Evolutionary conservation across 2,113 vertebrate genomes (phyloP).

Genomic region (Tursiops truncatus): DNA sequence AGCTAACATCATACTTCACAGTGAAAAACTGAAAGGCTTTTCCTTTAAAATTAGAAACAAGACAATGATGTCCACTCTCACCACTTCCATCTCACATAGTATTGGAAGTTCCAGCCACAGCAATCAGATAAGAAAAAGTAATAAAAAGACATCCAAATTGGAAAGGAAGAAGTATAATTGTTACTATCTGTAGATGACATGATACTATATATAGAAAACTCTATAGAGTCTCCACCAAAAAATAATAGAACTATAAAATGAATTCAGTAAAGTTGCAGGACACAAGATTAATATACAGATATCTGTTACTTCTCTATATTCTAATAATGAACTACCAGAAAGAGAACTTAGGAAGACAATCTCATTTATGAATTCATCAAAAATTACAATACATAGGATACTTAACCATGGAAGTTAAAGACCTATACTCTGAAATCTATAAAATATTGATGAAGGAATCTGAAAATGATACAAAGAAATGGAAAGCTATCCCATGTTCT

Average conservation of each 20-base stretch:
- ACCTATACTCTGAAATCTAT: too few species aligned
- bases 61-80: neutral
- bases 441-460: too few species aligned
- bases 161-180: neutral
- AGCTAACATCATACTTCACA: neutral
- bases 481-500: too few species aligned
- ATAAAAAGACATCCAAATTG: neutral
- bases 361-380: neutral
- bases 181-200: neutral
- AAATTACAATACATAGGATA: neutral
- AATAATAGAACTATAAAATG: neutral
- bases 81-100: neutral
- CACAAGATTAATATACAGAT: neutral
- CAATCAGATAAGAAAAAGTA: neutral
- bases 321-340: neutral
- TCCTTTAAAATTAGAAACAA: neutral
- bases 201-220: neutral
- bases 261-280: neutral
- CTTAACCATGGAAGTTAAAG: neutral
- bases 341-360: neutral
- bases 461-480: too few species aligned
- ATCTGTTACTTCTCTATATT: neutral
- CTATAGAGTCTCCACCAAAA: neutral
- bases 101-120: neutral
- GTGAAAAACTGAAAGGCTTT: neutral